Evolutionary conservation across 2,797 vertebrate species (phyloP).

Genomic region (Chrysolophus pictus): DNA sequence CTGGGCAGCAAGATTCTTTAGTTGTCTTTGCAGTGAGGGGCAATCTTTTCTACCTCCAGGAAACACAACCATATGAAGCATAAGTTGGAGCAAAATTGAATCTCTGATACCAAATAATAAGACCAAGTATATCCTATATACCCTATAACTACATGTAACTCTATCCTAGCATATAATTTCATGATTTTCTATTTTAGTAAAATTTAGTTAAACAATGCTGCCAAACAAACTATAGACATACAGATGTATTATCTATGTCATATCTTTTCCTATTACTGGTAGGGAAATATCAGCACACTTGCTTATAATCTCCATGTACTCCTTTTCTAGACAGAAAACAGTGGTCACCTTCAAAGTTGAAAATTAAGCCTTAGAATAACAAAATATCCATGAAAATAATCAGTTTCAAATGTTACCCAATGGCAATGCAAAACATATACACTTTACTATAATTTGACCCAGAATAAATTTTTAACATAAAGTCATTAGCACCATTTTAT

Average conservation of each 20-base stretch:
- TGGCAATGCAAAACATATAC: background rate
- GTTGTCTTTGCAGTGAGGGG: background rate
- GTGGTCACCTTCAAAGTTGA: background rate
- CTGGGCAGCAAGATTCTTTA: background rate
- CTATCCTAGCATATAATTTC: background rate
- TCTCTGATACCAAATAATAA: background rate
- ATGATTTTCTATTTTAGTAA: background rate
- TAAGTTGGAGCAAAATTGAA: background rate
- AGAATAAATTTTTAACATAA: background rate
- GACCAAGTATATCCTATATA: background rate
- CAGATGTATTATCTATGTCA: background rate
- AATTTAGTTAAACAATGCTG: background rate
- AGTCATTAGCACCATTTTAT: background rate
- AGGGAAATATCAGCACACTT: background rate
- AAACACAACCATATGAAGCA: rapidly evolving
- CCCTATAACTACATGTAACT: background rate
- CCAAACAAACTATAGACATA: background rate
- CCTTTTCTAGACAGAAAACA: background rate
- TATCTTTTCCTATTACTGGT: background rate
- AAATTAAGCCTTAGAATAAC: background rate
- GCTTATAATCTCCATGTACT: background rate
- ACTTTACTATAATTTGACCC: background rate
- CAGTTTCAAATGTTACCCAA: background rate
- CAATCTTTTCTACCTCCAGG: background rate
- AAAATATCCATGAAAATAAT: background rate